These are phyloP conservation scores for Osedax frankpressi DNA, from an alignment of 2,888 invertebrate species.

Conservation along the genomic window DNA sequence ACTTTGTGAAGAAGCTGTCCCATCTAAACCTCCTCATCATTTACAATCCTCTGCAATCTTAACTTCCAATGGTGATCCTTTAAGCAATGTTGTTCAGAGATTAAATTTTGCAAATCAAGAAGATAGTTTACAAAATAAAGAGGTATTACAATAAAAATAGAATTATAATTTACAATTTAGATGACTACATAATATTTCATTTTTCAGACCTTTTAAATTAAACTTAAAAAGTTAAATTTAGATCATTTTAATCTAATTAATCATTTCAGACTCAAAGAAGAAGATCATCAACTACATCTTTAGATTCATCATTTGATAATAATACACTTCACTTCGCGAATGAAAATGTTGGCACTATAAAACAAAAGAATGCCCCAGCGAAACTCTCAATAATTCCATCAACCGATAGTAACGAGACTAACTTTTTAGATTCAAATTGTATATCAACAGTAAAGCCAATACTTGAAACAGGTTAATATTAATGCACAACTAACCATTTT, in stretches of 20 bases:
- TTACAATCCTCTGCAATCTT: background rate
- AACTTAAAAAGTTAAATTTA: no score
- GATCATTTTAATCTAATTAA: background rate
- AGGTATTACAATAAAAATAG: background rate
- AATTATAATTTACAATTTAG: background rate
- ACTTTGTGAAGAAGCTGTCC: background rate
- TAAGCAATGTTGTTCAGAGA: background rate
- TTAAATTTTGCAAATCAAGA: background rate
- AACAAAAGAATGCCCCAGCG: slow-evolving; percentile 55
- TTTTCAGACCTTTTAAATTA: no score
- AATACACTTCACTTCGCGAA: slow-evolving; percentile 81
- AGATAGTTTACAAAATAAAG: background rate
- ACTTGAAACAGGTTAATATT: no score
- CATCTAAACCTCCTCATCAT: background rate
- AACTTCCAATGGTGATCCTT: background rate
- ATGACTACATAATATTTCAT: background rate
- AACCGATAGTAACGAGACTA: no score
- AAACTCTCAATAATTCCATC: slow-evolving; percentile 38
- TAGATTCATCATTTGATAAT: background rate
- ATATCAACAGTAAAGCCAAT: slow-evolving; percentile 26
- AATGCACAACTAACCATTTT: no score
- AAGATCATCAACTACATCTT: background rate
- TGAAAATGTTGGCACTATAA: slow-evolving; percentile 94
- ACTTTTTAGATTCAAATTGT: no score
- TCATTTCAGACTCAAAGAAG: background rate